These are phyloP conservation scores for Sesamia inferens DNA, from an alignment of 2,888 invertebrate species.

Conservation along the genomic window DNA sequence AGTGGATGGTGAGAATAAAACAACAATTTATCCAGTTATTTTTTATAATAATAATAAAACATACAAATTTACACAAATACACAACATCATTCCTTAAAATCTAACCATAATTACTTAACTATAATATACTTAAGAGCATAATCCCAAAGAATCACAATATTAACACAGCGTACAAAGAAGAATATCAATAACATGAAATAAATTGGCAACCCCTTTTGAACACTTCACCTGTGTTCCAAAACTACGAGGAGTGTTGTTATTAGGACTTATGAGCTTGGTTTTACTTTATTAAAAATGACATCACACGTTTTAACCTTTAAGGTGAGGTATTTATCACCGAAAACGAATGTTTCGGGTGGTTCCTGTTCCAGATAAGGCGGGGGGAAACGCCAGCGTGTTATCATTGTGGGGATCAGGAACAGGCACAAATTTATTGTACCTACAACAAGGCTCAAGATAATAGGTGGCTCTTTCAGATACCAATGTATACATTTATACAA, in stretches of 20 bases:
- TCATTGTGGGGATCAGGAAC: conserved; percentile 9
- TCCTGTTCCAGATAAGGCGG: no score
- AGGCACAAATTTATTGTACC: no score
- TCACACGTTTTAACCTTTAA: no score
- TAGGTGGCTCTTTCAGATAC: no score
- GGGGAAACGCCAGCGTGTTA: no score
- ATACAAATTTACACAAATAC: no score
- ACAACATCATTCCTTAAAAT: not conserved
- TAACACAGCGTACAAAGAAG: conserved; percentile 56
- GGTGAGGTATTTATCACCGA: no score
- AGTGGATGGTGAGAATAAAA: conserved; percentile 16
- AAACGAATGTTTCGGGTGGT: no score
- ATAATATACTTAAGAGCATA: conserved; percentile 2
- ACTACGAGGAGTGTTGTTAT: not conserved
- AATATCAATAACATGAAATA: conserved; percentile 62
- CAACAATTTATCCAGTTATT: not conserved
- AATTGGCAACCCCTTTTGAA: conserved; percentile 73
- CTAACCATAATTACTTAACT: not conserved
- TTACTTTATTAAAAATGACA: no score
- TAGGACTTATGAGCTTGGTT: not conserved
- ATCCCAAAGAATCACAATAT: conserved; percentile 58
- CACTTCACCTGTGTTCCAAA: conserved; percentile 75
- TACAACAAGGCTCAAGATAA: no score
- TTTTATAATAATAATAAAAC: no score
- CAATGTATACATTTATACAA: no score